Conservation (phyloP, 2,888 invertebrate species). For the Dryadula phaetusa region DNA sequence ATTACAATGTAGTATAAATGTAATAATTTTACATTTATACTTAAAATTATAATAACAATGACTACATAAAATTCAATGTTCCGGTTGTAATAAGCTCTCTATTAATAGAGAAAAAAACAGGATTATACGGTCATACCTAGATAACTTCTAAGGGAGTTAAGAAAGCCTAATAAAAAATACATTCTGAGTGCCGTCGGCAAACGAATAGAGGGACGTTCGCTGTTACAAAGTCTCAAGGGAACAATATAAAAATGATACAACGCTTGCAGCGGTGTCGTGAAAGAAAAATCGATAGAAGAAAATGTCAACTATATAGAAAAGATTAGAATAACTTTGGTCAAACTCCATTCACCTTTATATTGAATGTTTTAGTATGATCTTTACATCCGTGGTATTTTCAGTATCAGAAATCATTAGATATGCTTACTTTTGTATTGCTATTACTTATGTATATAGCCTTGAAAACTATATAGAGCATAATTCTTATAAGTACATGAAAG, state of each 20-base stretch:
- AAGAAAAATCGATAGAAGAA: conserved; percentile 67
- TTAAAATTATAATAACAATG: conserved; percentile 42
- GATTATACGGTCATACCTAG: conserved; percentile 47
- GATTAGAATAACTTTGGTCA: conserved; percentile 40
- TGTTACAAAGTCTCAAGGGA: conserved; percentile 61
- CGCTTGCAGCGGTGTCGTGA: conserved; percentile 59
- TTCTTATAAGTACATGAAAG: background rate
- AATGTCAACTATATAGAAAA: conserved; percentile 63
- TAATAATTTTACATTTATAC: conserved; percentile 33
- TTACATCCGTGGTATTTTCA: background rate
- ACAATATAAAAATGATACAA: conserved; percentile 73
- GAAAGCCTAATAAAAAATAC: conserved; percentile 69
- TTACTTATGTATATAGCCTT: background rate
- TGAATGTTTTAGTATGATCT: background rate
- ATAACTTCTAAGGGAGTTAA: conserved; percentile 59
- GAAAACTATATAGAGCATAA: conserved; percentile 5
- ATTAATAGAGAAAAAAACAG: conserved; percentile 43
- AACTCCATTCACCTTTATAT: conserved; percentile 41
- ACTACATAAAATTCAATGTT: conserved; percentile 44
- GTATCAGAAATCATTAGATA: background rate
- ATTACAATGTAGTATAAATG: background rate
- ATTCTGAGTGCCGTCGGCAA: conserved; percentile 60
- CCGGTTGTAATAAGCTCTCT: conserved; percentile 46
- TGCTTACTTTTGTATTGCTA: background rate
- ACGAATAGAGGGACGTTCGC: conserved; percentile 62